phyloP scores from a whole-genome alignment of 1,140 invertebrate species.

The Drosophila virilis region DNA sequence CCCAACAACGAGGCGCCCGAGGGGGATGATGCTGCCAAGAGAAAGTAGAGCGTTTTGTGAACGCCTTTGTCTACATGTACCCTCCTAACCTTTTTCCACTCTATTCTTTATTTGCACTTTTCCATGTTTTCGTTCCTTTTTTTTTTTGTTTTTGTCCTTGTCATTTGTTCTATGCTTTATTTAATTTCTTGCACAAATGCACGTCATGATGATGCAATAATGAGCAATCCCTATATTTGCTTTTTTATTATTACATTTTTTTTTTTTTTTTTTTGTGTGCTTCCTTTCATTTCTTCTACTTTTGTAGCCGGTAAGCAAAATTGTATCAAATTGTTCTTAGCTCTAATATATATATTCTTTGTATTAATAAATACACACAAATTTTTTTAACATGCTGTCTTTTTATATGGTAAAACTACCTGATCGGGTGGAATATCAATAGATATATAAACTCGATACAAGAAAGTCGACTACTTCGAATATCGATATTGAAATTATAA shows the following conservation, averaged over 20 bases:
- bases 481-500: too few species aligned
- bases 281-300: conserved; percentile 11
- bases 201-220: conserved; percentile 55
- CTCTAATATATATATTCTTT: conserved; percentile 61
- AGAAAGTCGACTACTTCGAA: too few species aligned
- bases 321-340: conserved; percentile 71
- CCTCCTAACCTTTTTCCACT: background rate
- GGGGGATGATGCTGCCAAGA: background rate
- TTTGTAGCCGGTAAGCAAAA: conserved; percentile 64
- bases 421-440: too few species aligned
- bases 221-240: conserved; percentile 23
- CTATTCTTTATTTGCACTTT: background rate
- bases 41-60: conserved; percentile 9
- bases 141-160: conserved; percentile 4
- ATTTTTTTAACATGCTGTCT: conserved; percentile 34
- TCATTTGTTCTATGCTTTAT: conserved; percentile 2
- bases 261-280: background rate
- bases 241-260: conserved; percentile 3
- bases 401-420: background rate
- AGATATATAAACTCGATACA: too few species aligned
- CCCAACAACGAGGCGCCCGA: background rate
- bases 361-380: conserved; percentile 57
- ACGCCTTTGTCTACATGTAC: background rate
- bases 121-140: background rate
- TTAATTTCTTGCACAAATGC: conserved; percentile 49